These are phyloP conservation scores for Ellobium chinense DNA, from an alignment of 2,888 invertebrate species.

Conservation along the genomic window DNA sequence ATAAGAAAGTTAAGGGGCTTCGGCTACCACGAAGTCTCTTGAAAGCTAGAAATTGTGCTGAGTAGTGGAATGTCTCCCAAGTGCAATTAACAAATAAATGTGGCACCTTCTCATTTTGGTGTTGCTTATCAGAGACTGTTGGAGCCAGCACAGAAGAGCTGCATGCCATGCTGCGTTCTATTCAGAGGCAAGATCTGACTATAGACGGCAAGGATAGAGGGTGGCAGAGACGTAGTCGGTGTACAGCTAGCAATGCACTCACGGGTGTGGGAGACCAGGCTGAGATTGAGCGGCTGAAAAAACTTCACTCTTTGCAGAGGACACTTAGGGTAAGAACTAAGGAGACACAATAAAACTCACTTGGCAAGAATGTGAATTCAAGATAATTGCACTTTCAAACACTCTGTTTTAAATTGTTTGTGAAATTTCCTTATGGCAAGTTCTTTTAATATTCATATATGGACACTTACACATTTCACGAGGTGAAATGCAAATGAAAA, in stretches of 20 bases:
- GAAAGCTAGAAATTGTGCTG: too few species aligned
- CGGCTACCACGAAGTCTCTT: too few species aligned
- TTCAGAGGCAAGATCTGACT: conserved; percentile 61
- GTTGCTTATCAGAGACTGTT: not conserved
- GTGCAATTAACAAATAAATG: not conserved
- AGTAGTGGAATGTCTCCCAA: not conserved
- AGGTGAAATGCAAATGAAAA: too few species aligned
- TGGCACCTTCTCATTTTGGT: too few species aligned
- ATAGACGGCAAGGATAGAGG: conserved; percentile 66
- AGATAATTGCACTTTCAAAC: too few species aligned
- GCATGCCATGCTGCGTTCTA: conserved; percentile 56
- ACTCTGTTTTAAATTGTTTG: too few species aligned
- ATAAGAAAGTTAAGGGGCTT: too few species aligned
- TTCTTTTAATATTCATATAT: too few species aligned
- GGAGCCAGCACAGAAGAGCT: conserved; percentile 61
- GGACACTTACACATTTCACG: too few species aligned
- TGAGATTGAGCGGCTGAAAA: conserved; percentile 58
- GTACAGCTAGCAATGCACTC: conserved; percentile 44
- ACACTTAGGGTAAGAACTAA: conserved; percentile 64
- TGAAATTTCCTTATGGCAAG: too few species aligned
- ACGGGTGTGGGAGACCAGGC: conserved; percentile 48
- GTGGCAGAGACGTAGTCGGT: conserved; percentile 57
- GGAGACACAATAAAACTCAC: too few species aligned
- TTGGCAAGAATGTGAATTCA: too few species aligned
- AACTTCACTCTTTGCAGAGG: conserved; percentile 63